Evolutionary conservation across 2,797 vertebrate species (phyloP).

Genomic region (Mormyrus hasselquistii): DNA sequence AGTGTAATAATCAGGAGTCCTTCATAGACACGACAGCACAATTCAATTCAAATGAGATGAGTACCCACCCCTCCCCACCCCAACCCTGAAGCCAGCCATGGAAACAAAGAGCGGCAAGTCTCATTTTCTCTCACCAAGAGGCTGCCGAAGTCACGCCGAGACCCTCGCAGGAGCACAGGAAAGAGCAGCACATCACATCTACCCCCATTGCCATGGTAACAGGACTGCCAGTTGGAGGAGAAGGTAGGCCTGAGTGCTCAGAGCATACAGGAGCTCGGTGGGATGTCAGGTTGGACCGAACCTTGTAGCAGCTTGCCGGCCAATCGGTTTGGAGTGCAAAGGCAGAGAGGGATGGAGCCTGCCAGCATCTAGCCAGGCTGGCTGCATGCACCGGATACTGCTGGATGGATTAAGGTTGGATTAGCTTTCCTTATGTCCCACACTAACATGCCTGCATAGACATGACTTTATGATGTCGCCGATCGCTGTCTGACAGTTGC

Average conservation of each 20-base stretch:
- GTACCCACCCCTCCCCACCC: not conserved
- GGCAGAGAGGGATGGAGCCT: not conserved
- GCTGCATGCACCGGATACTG: not conserved
- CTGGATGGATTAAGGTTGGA: not conserved
- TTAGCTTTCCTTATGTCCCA: not conserved
- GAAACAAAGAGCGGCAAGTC: conserved; percentile 9
- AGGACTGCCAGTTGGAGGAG: not conserved
- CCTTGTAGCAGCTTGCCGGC: not conserved
- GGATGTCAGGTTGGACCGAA: conserved; percentile 13
- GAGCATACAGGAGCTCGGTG: conserved; percentile 19
- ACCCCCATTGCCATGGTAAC: conserved; percentile 23
- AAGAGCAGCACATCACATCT: conserved; percentile 15
- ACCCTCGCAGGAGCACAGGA: conserved; percentile 9
- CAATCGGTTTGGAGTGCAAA: not conserved
- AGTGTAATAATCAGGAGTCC: not conserved
- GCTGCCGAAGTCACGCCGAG: conserved; percentile 10
- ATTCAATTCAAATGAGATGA: not conserved
- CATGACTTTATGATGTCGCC: not conserved
- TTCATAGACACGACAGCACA: conserved; percentile 12
- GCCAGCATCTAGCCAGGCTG: not conserved
- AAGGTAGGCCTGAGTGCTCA: not conserved
- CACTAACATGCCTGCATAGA: not conserved
- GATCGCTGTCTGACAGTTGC: not conserved
- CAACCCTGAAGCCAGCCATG: not conserved
- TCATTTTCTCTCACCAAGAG: not conserved